These are phyloP conservation scores for Mamestra brassicae DNA, from an alignment of 2,888 invertebrate genomes.

Conservation along the genomic window DNA sequence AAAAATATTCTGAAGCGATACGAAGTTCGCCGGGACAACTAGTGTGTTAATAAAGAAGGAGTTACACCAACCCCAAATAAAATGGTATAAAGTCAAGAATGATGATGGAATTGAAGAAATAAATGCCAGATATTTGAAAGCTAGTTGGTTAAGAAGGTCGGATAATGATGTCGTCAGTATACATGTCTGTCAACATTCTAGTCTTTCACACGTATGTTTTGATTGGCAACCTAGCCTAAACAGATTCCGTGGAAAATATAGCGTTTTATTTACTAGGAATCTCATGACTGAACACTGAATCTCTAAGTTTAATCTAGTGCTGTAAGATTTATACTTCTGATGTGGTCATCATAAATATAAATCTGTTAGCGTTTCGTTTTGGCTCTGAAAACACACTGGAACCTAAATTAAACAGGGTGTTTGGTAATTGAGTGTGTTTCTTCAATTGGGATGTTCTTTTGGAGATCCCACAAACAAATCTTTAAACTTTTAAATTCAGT, in stretches of 20 bases:
- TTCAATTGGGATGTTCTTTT: no score
- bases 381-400: background rate
- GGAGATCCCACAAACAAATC: background rate
- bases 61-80: background rate
- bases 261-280: background rate
- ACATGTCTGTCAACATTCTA: constrained; percentile 23
- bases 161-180: constrained; percentile 4
- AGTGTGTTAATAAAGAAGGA: no score
- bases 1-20: background rate
- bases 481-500: background rate
- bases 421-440: no score
- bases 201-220: constrained; percentile 24
- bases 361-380: constrained; percentile 1
- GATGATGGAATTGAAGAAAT: background rate
- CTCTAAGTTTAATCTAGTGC: constrained; percentile 9
- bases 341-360: background rate
- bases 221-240: constrained; percentile 51
- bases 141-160: background rate
- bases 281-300: background rate
- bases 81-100: background rate
- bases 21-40: no score
- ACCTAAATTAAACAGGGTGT: background rate
- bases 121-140: background rate
- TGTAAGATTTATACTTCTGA: constrained; percentile 14
- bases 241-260: constrained; percentile 28